These are phyloP conservation scores for Morus bassanus DNA, from an alignment of 2,797 vertebrate genomes.

Conservation along the genomic window DNA sequence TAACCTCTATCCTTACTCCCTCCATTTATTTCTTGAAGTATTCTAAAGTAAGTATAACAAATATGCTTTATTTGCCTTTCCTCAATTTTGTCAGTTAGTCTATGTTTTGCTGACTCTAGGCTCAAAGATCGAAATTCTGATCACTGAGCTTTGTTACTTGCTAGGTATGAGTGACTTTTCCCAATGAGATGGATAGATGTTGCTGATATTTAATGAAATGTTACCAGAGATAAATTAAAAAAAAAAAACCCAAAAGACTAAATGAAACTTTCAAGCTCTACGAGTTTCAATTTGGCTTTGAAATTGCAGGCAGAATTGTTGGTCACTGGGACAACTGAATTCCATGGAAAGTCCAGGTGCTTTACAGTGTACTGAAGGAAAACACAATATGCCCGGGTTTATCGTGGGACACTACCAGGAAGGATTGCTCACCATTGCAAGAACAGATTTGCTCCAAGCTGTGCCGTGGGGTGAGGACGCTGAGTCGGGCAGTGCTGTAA, in stretches of 20 bases:
- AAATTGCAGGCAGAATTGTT: neutral
- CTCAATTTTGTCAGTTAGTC: neutral
- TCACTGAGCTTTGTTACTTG: neutral
- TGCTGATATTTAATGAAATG: neutral
- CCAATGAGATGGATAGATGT: neutral
- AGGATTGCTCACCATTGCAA: conserved; percentile 84
- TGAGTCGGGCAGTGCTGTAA: conserved; percentile 88
- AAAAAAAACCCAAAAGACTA: neutral
- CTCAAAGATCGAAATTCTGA: neutral
- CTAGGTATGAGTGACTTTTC: neutral
- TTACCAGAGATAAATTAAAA: neutral
- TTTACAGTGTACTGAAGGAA: neutral
- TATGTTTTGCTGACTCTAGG: neutral
- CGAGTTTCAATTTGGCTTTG: neutral
- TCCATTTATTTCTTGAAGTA: neutral
- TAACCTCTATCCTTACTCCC: neutral
- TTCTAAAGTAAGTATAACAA: neutral
- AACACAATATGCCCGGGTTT: neutral
- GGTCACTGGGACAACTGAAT: neutral
- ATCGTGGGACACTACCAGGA: neutral
- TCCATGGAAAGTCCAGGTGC: neutral
- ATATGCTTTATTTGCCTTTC: neutral
- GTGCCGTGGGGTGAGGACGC: conserved; percentile 89
- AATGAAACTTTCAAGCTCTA: neutral
- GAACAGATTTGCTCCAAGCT: conserved; percentile 86